Percentiles rank a stretch among this genome's conserved stretches.
phyloP scores from a whole-genome alignment of 2,113 vertebrate genomes.

The Physeter macrocephalus region DNA sequence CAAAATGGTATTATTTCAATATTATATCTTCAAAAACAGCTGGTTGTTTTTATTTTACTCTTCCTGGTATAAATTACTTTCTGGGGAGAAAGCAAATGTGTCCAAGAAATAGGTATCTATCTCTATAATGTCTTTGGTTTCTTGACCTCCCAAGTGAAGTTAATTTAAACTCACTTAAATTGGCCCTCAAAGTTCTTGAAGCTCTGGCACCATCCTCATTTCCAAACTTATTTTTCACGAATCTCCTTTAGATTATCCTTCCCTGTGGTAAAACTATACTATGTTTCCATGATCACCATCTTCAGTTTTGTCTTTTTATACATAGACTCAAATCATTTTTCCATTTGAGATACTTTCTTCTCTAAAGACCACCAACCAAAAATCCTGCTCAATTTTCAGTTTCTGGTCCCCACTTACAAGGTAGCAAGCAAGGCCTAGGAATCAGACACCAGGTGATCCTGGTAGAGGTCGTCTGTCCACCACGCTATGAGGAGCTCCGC shows the following conservation, averaged over 20 bases:
- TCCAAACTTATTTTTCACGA: background rate
- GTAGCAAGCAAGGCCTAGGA: background rate
- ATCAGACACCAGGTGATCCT: background rate
- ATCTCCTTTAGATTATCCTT: background rate
- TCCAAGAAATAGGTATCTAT: background rate
- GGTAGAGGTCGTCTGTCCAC: background rate
- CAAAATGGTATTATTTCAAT: conserved; percentile 50
- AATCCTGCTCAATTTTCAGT: background rate
- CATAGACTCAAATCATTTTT: background rate
- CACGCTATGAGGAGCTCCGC: background rate
- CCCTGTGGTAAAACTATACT: background rate
- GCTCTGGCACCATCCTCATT: background rate
- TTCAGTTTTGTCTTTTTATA: background rate
- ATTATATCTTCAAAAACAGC: background rate
- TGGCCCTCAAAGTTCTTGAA: background rate
- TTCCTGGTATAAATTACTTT: background rate
- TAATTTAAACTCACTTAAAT: background rate
- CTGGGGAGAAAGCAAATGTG: background rate
- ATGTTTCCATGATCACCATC: background rate
- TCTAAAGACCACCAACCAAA: background rate
- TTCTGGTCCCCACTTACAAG: background rate
- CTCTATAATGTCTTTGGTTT: conserved; percentile 14
- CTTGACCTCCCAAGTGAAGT: background rate
- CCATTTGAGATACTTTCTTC: background rate
- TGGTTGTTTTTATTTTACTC: conserved; percentile 44